A percentile compares a stretch with the other conserved stretches of the same genome.
Conservation (phyloP, 2,888 invertebrate genomes). For the Eristalis pertinax region DNA sequence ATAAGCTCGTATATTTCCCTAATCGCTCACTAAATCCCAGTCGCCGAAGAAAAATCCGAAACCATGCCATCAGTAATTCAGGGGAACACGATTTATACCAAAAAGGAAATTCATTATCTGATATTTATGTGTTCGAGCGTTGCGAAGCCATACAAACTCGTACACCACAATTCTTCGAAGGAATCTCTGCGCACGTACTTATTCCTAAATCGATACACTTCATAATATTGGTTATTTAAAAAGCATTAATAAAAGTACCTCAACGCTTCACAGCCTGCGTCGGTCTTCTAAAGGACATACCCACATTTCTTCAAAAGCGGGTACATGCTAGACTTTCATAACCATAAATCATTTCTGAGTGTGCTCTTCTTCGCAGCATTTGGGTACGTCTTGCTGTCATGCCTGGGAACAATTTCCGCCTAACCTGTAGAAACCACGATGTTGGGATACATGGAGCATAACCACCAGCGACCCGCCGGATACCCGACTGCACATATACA, state of each 20-base stretch:
- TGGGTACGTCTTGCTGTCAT: constrained; percentile 1
- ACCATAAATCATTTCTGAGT: constrained; percentile 61
- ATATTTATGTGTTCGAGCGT: background rate
- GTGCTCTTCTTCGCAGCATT: constrained; percentile 11
- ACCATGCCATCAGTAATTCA: background rate
- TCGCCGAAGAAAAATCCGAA: background rate
- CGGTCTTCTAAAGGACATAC: background rate
- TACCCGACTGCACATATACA: constrained; percentile 48
- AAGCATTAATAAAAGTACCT: constrained; percentile 38
- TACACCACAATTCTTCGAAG: background rate
- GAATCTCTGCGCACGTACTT: constrained; percentile 53
- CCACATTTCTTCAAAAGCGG: constrained; percentile 1
- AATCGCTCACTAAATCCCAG: background rate
- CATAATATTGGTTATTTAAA: constrained; percentile 66
- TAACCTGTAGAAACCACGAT: constrained; percentile 10
- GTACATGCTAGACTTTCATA: constrained; percentile 30
- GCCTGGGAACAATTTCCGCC: background rate
- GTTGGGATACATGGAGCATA: constrained; percentile 28
- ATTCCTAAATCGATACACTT: constrained; percentile 45
- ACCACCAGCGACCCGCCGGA: constrained; percentile 14
- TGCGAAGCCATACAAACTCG: background rate
- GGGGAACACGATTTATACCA: background rate
- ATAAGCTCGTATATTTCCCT: background rate
- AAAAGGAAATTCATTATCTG: background rate
- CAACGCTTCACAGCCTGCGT: background rate